Base-by-base conservation (phyloP, 1,140 invertebrate species). In the Dysdera silvatica region DNA sequence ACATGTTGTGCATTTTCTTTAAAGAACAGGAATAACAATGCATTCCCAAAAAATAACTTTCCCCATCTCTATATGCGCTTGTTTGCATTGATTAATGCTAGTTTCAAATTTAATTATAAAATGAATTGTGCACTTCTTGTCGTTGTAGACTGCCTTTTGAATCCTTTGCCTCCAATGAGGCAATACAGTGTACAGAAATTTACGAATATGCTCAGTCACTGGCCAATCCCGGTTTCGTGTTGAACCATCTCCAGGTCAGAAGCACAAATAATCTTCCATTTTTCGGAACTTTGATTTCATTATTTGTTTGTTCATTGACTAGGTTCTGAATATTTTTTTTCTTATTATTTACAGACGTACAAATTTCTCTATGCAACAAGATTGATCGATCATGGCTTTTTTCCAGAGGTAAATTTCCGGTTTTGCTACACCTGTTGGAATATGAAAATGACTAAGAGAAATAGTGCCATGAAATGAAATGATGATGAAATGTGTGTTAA, bases 121-220 rank as follows among this genome's bases (percentile, higher is more conserved):
- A n/a, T n/a, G n/a, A n/a, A n/a, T n/a, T n/a, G n/a, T n/a, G n/a
- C n/a, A n/a, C 14, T 23, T 47, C 59, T 29, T 48, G 55, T 52
- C 33, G 26, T 67, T 69, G 8, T 68, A 77, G 74, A 64, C 66
- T 75, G 35, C 69, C 75, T 4, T 71, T 78, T 58, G 67, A 72
- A 29, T 80, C 85, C 67, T 89, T 94, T 76, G 84, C 85, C 12
- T 85, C 82, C 32, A 86, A 86, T 71, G 84, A 89, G 73, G 89
- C 91, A 4, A 87, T 96, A 51, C 89, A 95, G 78, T 86, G 92
- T 73, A 96, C 92, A 0, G 91, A 96, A 77, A 87, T 95, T 53
- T 96, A 93, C 74, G 93, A 96, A 76, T 97, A 92, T 76, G 92
- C 91, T 0, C 83, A 87, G 47, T 85, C 85, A 65, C 80, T 96